Percentiles rank a stretch among this genome's conserved stretches.
Conservation (phyloP, 2,113 vertebrate genomes). For the Fulmarus glacialis region DNA sequence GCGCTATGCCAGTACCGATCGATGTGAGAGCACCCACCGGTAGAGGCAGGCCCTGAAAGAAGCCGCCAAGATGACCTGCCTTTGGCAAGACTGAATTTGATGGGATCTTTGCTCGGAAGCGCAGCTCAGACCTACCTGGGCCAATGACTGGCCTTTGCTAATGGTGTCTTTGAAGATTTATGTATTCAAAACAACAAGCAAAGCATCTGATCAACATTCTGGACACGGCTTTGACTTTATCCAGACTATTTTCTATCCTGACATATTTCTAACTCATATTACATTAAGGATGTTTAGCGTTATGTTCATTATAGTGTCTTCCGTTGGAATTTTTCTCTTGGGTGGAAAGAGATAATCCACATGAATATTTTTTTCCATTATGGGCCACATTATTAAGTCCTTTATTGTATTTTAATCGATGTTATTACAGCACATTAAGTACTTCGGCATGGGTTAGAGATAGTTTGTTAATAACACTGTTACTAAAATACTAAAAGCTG, state of each 20-base stretch:
- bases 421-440: constrained; percentile 27
- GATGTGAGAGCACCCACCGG: background rate
- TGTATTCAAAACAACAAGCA: constrained; percentile 22
- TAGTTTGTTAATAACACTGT: constrained; percentile 44
- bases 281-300: background rate
- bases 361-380: constrained; percentile 40
- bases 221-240: constrained; percentile 1
- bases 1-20: accelerated
- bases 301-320: background rate
- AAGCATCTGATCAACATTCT: constrained; percentile 35
- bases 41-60: background rate
- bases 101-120: background rate
- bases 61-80: background rate
- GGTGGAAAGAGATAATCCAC: constrained; percentile 30
- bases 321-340: constrained; percentile 32
- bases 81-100: background rate
- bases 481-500: background rate
- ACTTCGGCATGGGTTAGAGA: background rate
- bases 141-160: background rate
- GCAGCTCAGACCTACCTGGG: background rate
- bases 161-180: background rate
- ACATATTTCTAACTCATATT: background rate
- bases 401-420: constrained; percentile 50
- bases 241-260: background rate
- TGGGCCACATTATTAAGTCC: constrained; percentile 7